phyloP scores from a whole-genome alignment of 2,888 invertebrate genomes.

The Ditula angustiorana region DNA sequence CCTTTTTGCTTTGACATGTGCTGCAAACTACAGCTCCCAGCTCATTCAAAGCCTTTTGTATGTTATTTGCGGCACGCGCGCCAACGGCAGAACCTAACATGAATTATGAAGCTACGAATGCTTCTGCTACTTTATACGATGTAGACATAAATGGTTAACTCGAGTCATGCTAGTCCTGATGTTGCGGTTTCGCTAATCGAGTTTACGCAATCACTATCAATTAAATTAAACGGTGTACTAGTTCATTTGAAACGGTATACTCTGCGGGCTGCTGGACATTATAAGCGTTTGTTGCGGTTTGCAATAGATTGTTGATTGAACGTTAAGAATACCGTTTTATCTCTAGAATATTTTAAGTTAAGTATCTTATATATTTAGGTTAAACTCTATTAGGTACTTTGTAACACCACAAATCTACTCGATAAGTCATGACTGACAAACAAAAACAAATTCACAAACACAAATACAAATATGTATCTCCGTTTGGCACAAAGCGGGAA shows the following conservation, averaged over 20 bases:
- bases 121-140: background rate
- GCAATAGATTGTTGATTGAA: constrained; percentile 13
- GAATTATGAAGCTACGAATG: background rate
- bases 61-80: constrained; percentile 1
- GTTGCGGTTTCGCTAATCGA: constrained; percentile 50
- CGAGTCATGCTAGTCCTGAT: constrained; percentile 21
- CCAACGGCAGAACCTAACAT: background rate
- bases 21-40: background rate
- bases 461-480: too few species aligned
- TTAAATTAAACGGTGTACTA: constrained; percentile 47
- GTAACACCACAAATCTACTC: too few species aligned
- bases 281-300: constrained; percentile 13
- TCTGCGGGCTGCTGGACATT: constrained; percentile 10
- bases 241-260: constrained; percentile 40
- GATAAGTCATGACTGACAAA: too few species aligned
- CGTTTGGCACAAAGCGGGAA: too few species aligned
- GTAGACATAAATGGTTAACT: background rate
- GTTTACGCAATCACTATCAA: constrained; percentile 60
- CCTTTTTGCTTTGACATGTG: constrained; percentile 17
- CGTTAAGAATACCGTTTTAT: background rate
- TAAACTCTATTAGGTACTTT: too few species aligned
- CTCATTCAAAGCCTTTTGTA: background rate
- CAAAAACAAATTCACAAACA: too few species aligned
- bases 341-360: too few species aligned
- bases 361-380: too few species aligned